phyloP scores from a whole-genome alignment of 1,140 invertebrate genomes.

The Ptiloglossa arizonensis region DNA sequence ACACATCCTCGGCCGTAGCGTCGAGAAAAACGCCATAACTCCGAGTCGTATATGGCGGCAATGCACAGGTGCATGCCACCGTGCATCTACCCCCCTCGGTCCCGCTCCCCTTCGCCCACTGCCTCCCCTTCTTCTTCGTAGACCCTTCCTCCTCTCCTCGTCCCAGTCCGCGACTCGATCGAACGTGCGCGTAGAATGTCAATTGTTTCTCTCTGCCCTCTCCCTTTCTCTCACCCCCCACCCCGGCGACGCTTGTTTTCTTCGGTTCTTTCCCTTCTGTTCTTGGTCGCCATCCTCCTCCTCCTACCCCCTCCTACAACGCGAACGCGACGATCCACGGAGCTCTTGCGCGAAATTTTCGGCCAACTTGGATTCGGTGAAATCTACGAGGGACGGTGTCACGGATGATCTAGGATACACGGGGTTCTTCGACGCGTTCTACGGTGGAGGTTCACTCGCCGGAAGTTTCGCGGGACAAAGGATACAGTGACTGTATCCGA shows the following conservation, averaged over 20 bases:
- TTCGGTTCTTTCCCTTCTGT: slow-evolving; percentile 28
- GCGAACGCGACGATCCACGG: too few relatives aligned
- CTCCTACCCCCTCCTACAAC: too few relatives aligned
- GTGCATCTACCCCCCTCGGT: slow-evolving; percentile 59
- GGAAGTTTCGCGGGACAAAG: too few relatives aligned
- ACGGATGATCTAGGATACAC: too few relatives aligned
- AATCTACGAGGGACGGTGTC: too few relatives aligned
- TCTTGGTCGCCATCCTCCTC: slow-evolving; percentile 1
- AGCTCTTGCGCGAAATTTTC: too few relatives aligned
- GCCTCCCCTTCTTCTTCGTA: slow-evolving; percentile 34
- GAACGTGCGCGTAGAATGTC: slow-evolving; percentile 71
- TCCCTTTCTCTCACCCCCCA: slow-evolving; percentile 19
- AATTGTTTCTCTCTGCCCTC: slow-evolving; percentile 67
- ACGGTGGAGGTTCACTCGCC: too few relatives aligned
- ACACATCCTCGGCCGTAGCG: slow-evolving; percentile 52
- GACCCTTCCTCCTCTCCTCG: slow-evolving; percentile 56
- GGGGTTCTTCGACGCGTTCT: too few relatives aligned
- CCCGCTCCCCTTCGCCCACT: slow-evolving; percentile 27
- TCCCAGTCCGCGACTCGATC: slow-evolving; percentile 61
- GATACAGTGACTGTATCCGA: too few relatives aligned
- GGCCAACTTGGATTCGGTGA: too few relatives aligned
- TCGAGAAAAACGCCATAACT: slow-evolving; percentile 80
- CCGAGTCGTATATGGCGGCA: slow-evolving; percentile 77
- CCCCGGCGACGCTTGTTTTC: slow-evolving; percentile 15
- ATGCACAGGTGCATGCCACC: slow-evolving; percentile 77